These are phyloP conservation scores for Eptesicus fuscus DNA, from an alignment of 2,113 vertebrate genomes.

Conservation along the genomic window DNA sequence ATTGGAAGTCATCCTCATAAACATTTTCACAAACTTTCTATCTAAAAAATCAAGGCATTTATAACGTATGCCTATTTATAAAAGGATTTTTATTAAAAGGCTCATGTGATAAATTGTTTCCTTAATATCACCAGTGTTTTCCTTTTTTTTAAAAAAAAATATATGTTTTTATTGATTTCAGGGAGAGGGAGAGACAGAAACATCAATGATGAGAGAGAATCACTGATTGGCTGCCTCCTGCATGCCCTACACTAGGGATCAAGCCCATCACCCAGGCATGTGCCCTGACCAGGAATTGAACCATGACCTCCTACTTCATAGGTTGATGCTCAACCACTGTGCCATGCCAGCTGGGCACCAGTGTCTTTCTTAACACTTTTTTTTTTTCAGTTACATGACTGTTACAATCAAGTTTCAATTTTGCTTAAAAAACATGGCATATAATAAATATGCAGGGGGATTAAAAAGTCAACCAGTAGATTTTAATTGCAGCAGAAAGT, in stretches of 20 bases:
- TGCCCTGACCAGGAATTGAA: too few species aligned
- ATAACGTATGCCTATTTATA: neutral
- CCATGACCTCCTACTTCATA: too few species aligned
- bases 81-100: slow-evolving; percentile 39
- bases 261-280: too few species aligned
- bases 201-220: too few species aligned
- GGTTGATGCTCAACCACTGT: too few species aligned
- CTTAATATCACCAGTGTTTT: neutral
- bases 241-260: too few species aligned
- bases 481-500: neutral
- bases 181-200: too few species aligned
- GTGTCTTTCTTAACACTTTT: neutral
- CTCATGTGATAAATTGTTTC: neutral
- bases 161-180: too few species aligned
- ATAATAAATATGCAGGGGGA: neutral
- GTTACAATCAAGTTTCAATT: neutral
- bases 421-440: neutral
- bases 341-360: neutral
- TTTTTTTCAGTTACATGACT: neutral
- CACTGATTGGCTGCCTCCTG: too few species aligned
- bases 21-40: slow-evolving; percentile 64
- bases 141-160: neutral
- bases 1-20: slow-evolving; percentile 69
- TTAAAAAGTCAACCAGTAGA: neutral
- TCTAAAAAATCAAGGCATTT: slow-evolving; percentile 52